Conservation (phyloP, 2,113 vertebrate genomes). For the Engraulis encrasicolus region DNA sequence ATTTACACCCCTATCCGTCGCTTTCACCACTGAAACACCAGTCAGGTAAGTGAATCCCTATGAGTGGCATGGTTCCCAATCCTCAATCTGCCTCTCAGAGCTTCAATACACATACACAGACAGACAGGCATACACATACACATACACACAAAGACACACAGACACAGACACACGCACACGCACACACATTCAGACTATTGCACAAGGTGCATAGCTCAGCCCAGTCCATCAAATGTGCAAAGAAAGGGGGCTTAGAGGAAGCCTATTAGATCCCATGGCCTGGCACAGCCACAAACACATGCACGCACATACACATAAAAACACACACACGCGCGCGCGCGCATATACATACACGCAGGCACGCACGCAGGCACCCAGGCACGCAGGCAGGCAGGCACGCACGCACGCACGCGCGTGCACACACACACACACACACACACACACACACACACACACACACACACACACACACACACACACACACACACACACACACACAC, state of each 20-base stretch:
- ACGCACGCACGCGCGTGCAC: too few relatives aligned
- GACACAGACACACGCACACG: too few relatives aligned
- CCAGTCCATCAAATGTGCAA: slow-evolving; percentile 8
- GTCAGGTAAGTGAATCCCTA: too few relatives aligned
- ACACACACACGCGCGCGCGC: background rate
- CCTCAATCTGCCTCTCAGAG: too few relatives aligned
- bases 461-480: background rate
- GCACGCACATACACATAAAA: too few relatives aligned
- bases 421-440: background rate
- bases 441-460: background rate
- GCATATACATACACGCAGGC: background rate
- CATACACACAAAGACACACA: too few relatives aligned
- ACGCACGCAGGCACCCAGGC: background rate
- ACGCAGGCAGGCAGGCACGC: too few relatives aligned
- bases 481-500: background rate
- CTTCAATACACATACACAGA: too few relatives aligned
- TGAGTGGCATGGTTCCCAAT: too few relatives aligned
- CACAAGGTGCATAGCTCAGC: background rate
- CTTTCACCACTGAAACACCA: too few relatives aligned
- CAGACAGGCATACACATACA: too few relatives aligned
- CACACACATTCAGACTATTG: slow-evolving; percentile 12
- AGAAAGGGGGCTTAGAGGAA: slow-evolving; percentile 11
- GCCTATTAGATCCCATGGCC: background rate
- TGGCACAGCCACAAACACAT: background rate
- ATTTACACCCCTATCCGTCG: too few relatives aligned